phyloP scores from a whole-genome alignment of 1,140 invertebrate genomes.

The Neocloeon triangulifer region DNA sequence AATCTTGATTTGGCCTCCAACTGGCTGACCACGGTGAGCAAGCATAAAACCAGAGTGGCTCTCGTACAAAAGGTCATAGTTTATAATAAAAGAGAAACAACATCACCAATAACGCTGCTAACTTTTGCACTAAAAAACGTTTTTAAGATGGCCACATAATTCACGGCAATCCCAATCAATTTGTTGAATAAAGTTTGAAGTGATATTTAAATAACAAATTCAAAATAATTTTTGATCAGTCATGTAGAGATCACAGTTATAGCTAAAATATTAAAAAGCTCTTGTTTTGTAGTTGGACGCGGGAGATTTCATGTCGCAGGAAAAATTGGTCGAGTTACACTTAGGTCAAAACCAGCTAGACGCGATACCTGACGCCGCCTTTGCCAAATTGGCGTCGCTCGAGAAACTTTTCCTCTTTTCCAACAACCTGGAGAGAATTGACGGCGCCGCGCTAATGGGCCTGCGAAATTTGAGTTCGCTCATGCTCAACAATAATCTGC shows the following conservation, averaged over 20 bases:
- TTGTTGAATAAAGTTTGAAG: too few relatives aligned
- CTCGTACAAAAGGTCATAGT: too few relatives aligned
- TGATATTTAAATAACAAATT: too few relatives aligned
- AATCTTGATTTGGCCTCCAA: conserved; percentile 32
- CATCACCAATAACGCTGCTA: too few relatives aligned
- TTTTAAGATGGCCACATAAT: too few relatives aligned
- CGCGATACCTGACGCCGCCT: conserved; percentile 22
- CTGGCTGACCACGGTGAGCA: conserved; percentile 20
- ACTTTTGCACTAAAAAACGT: too few relatives aligned
- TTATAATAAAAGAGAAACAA: too few relatives aligned
- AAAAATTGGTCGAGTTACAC: conserved; percentile 27
- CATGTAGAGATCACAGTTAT: too few relatives aligned
- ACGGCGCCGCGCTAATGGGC: conserved; percentile 24
- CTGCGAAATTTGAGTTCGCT: conserved; percentile 28
- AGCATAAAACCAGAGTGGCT: too few relatives aligned
- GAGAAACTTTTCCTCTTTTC: conserved; percentile 32
- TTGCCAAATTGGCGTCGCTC: conserved; percentile 18
- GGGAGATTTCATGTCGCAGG: conserved; percentile 23
- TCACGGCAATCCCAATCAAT: too few relatives aligned
- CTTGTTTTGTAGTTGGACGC: conserved; percentile 23
- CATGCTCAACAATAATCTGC: conserved; percentile 33
- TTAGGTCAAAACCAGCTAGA: conserved; percentile 31
- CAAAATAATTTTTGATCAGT: too few relatives aligned
- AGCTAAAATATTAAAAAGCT: too few relatives aligned
- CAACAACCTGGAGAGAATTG: conserved; percentile 28